Evolutionary conservation across 1,140 invertebrate species (phyloP).

Genomic region (Aphis gossypii): DNA sequence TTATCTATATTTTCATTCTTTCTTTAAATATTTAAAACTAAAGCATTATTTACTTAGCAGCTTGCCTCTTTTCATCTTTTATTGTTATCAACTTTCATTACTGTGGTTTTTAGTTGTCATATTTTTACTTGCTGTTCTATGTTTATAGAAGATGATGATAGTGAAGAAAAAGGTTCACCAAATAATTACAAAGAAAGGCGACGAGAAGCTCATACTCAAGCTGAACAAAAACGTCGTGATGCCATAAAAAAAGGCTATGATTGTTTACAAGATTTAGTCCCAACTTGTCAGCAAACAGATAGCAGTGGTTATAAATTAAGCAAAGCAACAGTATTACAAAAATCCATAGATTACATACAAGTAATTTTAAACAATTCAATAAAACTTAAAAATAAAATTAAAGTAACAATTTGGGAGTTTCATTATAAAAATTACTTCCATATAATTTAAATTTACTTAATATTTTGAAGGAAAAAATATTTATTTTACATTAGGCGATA

Average conservation of each 20-base stretch:
- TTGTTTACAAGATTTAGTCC: constrained; percentile 88
- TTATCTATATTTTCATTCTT: constrained; percentile 9
- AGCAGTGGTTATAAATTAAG: constrained; percentile 91
- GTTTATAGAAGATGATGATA: constrained; percentile 87
- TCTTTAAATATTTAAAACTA: background rate
- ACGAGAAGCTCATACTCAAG: constrained; percentile 94
- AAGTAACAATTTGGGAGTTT: background rate
- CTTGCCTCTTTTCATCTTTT: background rate
- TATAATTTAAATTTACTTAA: too few species aligned
- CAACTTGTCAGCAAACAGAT: constrained; percentile 88
- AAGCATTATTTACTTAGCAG: background rate
- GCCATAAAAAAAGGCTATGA: constrained; percentile 97
- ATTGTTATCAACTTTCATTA: too few species aligned
- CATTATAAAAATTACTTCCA: too few species aligned
- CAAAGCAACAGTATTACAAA: constrained; percentile 93
- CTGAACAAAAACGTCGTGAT: constrained; percentile 95
- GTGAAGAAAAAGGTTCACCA: constrained; percentile 79
- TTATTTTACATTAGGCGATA: too few species aligned
- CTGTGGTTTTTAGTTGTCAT: background rate
- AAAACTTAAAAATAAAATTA: background rate
- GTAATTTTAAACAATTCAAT: constrained; percentile 60
- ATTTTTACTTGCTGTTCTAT: background rate
- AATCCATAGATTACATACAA: constrained; percentile 88
- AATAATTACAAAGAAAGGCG: constrained; percentile 92
- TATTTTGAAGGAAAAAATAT: too few species aligned